Base-by-base conservation (phyloP, 2,797 vertebrate genomes). In the Nasua narica region DNA sequence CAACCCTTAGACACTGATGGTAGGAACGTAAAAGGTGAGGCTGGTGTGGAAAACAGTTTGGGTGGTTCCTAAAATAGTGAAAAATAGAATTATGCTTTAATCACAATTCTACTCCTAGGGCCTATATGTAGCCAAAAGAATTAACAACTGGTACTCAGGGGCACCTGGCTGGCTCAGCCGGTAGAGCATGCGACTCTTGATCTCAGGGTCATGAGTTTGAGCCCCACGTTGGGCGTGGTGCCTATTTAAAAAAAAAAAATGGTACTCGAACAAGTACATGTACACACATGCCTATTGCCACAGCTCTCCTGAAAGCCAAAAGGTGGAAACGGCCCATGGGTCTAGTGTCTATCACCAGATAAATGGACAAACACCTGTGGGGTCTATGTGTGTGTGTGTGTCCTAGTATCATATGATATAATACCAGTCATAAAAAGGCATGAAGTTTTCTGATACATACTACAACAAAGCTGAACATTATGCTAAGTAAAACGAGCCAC, bases 121-220 rank as follows among this genome's bases (percentile, higher is more conserved):
- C 25, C 40, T 74, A 0, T 56, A 90, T 40, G 43, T 0, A 87
- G 25, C n/a, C n/a, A 74, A 40, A 78, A 70, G 48, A 90, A 88
- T 2, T 91, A 74, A 97, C 91, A 95, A 96, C 65, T 89, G n/a
- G n/a, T 70, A 87, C 37, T 93, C 67, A 83, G 40, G 25, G 25
- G 40, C 40, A 29, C 25, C 15, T 40, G 25, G 70, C 14, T 74
- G 70, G 70, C 70, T 74, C 70, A 74, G 40, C 43, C 7, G 1
- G 25, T 74, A 16, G 25, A 18, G 25, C 70, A 74, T 5, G 8
- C 9, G 8, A 46, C 40, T 74, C 70, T 46, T 46, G 25, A 74
- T 74, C 27, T 74, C 25, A 46, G 25, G 69, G 70, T 46, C 70
- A 29, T 74, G 70, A 74, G 40, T 74, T 74, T 74, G 70, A 74